Evolutionary conservation across 2,888 invertebrate species (phyloP).

Genomic region (Tanypteryx hageni): DNA sequence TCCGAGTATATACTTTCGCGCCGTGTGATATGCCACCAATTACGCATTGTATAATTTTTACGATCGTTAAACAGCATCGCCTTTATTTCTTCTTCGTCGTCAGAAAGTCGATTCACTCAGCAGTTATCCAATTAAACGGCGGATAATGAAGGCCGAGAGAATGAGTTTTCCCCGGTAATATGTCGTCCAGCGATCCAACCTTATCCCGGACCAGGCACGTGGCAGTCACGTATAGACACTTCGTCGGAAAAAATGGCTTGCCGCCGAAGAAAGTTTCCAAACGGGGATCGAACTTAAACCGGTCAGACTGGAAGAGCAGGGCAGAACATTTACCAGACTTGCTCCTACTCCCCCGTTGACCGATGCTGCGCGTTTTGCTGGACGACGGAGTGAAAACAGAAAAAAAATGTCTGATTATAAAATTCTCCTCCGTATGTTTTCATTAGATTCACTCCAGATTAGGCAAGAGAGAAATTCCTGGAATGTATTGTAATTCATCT

Average conservation of each 20-base stretch:
- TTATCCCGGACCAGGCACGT: too few species aligned
- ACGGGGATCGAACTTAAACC: constrained; percentile 10
- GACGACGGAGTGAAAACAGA: background rate
- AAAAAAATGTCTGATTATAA: background rate
- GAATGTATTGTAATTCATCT: too few species aligned
- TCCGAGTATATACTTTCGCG: too few species aligned
- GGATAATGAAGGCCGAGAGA: background rate
- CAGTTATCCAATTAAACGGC: background rate
- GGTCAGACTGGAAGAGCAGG: constrained; percentile 9
- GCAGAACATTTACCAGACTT: background rate
- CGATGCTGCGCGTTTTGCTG: background rate
- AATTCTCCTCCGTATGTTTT: background rate
- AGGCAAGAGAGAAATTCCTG: background rate
- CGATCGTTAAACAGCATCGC: too few species aligned
- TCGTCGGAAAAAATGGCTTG: background rate
- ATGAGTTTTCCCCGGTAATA: background rate
- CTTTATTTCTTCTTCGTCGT: too few species aligned
- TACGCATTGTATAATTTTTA: too few species aligned
- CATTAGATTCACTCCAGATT: background rate
- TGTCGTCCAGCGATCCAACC: background rate
- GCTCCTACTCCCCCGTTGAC: constrained; percentile 4
- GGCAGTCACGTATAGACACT: background rate
- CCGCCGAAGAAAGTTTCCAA: background rate
- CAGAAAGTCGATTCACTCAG: too few species aligned
- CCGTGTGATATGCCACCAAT: too few species aligned